phyloP scores from a whole-genome alignment of 2,797 vertebrate genomes.

The Pristis pectinata region DNA sequence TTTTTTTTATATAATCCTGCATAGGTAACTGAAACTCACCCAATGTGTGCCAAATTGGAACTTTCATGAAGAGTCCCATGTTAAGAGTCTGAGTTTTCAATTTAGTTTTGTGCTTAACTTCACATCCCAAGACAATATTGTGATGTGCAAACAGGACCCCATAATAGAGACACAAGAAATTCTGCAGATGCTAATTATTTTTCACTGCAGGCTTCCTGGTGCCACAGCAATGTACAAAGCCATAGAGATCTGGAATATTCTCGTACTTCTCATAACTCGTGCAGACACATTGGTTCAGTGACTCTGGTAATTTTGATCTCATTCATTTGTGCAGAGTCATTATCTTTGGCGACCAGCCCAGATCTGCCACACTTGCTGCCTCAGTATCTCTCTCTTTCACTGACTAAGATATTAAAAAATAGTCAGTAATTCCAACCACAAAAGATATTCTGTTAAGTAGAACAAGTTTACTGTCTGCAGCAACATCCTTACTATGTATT shows the following conservation, averaged over 20 bases:
- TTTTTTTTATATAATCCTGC: not conserved
- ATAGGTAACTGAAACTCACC: not conserved
- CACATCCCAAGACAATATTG: not conserved
- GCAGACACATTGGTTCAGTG: not conserved
- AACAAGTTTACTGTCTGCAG: too few relatives aligned
- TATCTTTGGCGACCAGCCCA: not conserved
- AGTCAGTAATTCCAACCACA: too few relatives aligned
- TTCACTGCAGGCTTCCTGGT: not conserved
- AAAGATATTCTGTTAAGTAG: too few relatives aligned
- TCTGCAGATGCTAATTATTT: too few relatives aligned
- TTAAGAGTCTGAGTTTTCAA: not conserved
- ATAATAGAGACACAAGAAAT: too few relatives aligned
- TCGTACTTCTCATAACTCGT: not conserved
- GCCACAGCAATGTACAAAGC: not conserved
- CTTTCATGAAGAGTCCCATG: not conserved
- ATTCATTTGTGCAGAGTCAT: not conserved
- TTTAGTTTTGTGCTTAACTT: not conserved
- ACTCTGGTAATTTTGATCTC: not conserved
- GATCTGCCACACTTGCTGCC: not conserved
- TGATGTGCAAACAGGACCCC: not conserved
- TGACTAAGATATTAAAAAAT: too few relatives aligned
- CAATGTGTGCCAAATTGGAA: not conserved
- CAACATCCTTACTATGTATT: too few relatives aligned
- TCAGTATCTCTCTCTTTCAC: too few relatives aligned
- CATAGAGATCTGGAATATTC: too few relatives aligned